These are phyloP conservation scores for Timema cristinae DNA, from an alignment of 2,888 invertebrate genomes.

Conservation along the genomic window DNA sequence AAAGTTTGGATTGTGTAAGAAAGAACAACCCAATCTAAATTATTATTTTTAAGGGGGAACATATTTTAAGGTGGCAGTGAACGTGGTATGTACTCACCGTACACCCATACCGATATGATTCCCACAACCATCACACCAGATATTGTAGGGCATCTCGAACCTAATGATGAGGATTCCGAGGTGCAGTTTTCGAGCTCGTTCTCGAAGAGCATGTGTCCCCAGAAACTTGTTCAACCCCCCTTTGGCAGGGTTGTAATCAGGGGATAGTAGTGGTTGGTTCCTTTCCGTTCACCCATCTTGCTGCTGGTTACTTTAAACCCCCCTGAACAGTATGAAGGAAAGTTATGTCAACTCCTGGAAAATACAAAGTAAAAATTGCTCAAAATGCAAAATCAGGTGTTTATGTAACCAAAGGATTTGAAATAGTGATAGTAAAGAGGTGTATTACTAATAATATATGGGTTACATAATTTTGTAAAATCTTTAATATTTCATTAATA, in stretches of 20 bases:
- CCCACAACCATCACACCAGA: slow-evolving; percentile 98
- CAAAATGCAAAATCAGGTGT: too few species aligned
- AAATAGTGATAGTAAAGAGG: too few species aligned
- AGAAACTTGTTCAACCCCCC: slow-evolving; percentile 93
- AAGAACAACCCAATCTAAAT: background rate
- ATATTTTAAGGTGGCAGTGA: too few species aligned
- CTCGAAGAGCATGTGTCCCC: slow-evolving; percentile 91
- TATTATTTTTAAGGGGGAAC: too few species aligned
- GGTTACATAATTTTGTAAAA: too few species aligned
- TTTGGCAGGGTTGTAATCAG: slow-evolving; percentile 94
- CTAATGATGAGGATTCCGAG: slow-evolving; percentile 93
- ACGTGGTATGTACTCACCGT: slow-evolving; percentile 44
- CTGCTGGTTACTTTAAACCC: background rate
- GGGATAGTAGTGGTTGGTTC: slow-evolving; percentile 98
- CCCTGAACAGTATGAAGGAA: background rate
- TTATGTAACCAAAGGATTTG: too few species aligned
- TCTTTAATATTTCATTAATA: too few species aligned
- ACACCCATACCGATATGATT: slow-evolving; percentile 99
- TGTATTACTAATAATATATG: too few species aligned
- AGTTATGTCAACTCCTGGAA: slow-evolving; percentile 1
- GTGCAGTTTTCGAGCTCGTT: slow-evolving; percentile 92
- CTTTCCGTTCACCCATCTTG: slow-evolving; percentile 96
- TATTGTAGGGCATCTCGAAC: slow-evolving; percentile 99
- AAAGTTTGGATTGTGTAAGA: background rate
- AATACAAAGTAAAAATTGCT: background rate